Evolutionary conservation across 1,140 invertebrate species (phyloP), one percentile per base, ranked within the genome.

Genomic region (Caenorhabditis brenneri): DNA sequence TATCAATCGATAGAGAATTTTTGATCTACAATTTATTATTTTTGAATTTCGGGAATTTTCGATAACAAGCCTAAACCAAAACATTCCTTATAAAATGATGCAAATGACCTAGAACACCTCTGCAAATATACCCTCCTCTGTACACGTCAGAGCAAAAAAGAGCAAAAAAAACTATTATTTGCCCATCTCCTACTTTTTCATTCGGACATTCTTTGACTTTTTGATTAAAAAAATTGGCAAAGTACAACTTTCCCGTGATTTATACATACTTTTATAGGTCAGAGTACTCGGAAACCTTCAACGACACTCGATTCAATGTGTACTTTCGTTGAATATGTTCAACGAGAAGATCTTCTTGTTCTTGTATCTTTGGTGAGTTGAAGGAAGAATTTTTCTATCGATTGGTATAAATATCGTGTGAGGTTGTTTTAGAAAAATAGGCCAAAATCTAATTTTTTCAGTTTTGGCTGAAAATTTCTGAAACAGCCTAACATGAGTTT

Each of bases 331-430:
- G 27, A 88, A 87, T 33, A 90, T 89, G 85, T 88, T 88, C 84
- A 89, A 90, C 58, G 91, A 88, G 88, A 91, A 91, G 81, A 91
- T 92, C 46, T 92, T 91, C 81, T 85, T 91, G 19, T 87, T 92
- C 49, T 82, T 91, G 29, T 92, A 91, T 88, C 91, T 90, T 82
- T 92, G 91, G 91, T 81, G 29, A 81, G 29, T 81, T n/a, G 33
- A 27, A 16, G 9, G n/a, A n/a, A n/a, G n/a, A n/a, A n/a, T n/a
- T n/a, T n/a, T n/a, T n/a, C n/a, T n/a, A n/a, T n/a, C n/a, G n/a
- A n/a, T n/a, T n/a, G n/a, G n/a, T n/a, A n/a, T n/a, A n/a, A n/a
- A n/a, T n/a, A n/a, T n/a, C n/a, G n/a, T n/a, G n/a, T n/a, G n/a
- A n/a, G n/a, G n/a, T n/a, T n/a, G n/a, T n/a, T n/a, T n/a, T n/a